Evolutionary conservation across 2,888 invertebrate species (phyloP).

Genomic region (Lithophane leautieri): DNA sequence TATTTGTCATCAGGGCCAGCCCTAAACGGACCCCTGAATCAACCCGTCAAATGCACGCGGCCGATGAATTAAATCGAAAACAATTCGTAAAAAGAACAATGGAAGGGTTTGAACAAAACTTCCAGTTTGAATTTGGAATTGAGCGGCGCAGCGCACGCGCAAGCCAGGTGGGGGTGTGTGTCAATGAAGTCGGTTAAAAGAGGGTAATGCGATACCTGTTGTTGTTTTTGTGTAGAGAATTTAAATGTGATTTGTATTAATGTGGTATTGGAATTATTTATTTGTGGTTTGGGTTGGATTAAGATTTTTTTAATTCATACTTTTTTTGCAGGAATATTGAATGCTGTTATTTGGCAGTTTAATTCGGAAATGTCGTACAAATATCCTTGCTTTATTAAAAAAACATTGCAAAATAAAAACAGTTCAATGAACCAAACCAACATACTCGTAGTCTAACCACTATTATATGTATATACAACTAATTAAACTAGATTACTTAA

Average conservation of each 20-base stretch:
- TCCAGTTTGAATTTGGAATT: constrained; percentile 67
- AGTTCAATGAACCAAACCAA: no score
- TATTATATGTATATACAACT: no score
- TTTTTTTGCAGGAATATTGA: neutral
- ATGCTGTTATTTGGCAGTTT: neutral
- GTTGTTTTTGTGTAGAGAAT: constrained; percentile 61
- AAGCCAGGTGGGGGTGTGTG: constrained; percentile 67
- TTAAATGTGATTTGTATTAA: constrained; percentile 53
- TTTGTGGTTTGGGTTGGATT: constrained; percentile 24
- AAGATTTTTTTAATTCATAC: neutral
- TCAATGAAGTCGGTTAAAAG: constrained; percentile 62
- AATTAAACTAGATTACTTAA: no score
- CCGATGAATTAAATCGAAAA: constrained; percentile 72
- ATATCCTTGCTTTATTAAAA: no score
- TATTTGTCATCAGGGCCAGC: constrained; percentile 47
- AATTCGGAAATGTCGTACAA: neutral
- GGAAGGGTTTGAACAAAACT: constrained; percentile 69
- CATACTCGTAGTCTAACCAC: no score
- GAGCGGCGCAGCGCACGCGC: constrained; percentile 67
- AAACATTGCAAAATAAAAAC: no score
- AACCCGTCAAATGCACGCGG: constrained; percentile 71
- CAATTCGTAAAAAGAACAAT: constrained; percentile 73
- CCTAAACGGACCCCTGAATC: constrained; percentile 66
- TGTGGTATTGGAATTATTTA: constrained; percentile 27
- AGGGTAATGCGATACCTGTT: constrained; percentile 61